Base-by-base conservation (phyloP, 2,797 vertebrate species). In the Pantherophis vulpinus region DNA sequence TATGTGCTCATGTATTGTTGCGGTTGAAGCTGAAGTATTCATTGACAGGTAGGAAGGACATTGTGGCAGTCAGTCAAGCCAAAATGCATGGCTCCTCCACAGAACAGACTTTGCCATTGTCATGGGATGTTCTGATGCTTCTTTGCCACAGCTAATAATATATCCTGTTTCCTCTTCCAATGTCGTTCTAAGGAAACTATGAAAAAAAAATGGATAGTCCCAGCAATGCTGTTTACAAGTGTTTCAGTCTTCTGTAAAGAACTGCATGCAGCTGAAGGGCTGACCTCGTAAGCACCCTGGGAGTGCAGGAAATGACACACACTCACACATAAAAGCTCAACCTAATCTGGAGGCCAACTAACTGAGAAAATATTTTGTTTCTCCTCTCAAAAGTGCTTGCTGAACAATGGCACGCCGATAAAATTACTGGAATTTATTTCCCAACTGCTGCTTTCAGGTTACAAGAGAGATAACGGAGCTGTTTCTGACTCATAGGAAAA, bases 291-390 rank as follows among this genome's bases (percentile, higher is more conserved):
- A 91, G 93, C 95, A 0, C 92, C 95, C 94, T 94, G 94, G 93
- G 95, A 96, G 95, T 16, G 59, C 95, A 97, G 97, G 97, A 97
- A 97, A 95, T 95, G 94, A 97, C 96, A 96, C 91, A 96, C 79
- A 42, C 79, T 58, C 79, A 37, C 56, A 91, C 86, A 95, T 96
- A 88, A 95, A 96, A 96, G 95, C 94, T 94, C 94, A 96, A 95
- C 79, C 93, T 95, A 95, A 96, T 95, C 94, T 95, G 95, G 95
- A 90, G 89, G 91, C 89, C 93, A 95, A 10, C 93, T 95, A 94
- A 94, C 95, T 97, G 96, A 95, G 96, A 96, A 96, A 96, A 95
- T 95, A 95, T 95, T 96, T 97, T 96, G 90, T 87, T 89, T 94
- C 94, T 94, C 70, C 90, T 93, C 86, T 96, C 91, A 23, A 63